A percentile compares a stretch with the other conserved stretches of the same genome.
These are phyloP conservation scores for Nyctibius bracteatus DNA, from an alignment of 2,113 vertebrate species.

Conservation along the genomic window DNA sequence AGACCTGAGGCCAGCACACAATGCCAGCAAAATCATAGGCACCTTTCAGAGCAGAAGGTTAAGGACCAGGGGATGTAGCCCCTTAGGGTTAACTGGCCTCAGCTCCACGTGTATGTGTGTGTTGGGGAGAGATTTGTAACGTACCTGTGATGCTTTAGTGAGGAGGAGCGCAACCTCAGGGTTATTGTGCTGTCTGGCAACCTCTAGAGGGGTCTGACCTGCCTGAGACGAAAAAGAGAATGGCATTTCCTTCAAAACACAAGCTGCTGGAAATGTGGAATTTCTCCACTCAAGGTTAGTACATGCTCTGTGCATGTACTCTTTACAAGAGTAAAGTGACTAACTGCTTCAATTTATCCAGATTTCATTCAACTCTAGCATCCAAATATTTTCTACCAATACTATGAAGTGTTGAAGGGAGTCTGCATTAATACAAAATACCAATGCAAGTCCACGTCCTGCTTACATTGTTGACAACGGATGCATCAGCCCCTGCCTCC, in stretches of 20 bases:
- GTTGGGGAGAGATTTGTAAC: background rate
- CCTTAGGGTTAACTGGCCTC: background rate
- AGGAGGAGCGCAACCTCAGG: slow-evolving; percentile 91
- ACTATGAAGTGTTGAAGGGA: background rate
- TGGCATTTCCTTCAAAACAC: background rate
- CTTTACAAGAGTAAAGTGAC: background rate
- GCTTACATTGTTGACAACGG: slow-evolving; percentile 87
- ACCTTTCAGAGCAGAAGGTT: background rate
- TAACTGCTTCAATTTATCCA: background rate
- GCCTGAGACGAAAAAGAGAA: slow-evolving; percentile 70
- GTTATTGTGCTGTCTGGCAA: slow-evolving; percentile 89
- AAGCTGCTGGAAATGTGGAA: background rate
- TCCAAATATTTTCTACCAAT: background rate
- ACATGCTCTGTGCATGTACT: background rate
- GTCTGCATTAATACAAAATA: background rate
- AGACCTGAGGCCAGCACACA: background rate
- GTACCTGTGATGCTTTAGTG: slow-evolving; percentile 92
- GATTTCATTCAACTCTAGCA: background rate
- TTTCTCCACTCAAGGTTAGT: background rate
- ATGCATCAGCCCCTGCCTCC: slow-evolving; percentile 88
- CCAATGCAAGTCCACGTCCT: background rate
- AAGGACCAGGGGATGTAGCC: background rate
- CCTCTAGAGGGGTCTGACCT: slow-evolving; percentile 89
- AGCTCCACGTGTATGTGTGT: background rate
- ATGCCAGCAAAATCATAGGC: background rate